Evolutionary conservation across 2,797 vertebrate species (phyloP).

Genomic region (Amazona ochrocephala): DNA sequence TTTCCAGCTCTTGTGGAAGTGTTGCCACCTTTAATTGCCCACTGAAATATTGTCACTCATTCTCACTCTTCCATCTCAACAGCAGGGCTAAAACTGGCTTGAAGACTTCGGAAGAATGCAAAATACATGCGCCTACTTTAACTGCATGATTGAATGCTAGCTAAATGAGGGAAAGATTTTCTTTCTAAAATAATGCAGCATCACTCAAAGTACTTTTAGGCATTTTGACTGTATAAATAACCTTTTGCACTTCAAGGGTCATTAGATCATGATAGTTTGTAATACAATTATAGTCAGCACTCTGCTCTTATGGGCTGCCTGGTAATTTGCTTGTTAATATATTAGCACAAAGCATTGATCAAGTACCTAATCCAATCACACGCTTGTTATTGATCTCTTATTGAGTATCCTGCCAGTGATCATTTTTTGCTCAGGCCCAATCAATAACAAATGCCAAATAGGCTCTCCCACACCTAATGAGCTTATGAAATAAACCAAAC

Average conservation of each 20-base stretch:
- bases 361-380: slow-evolving; percentile 94
- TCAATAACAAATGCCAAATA: slow-evolving; percentile 91
- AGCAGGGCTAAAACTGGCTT: neutral
- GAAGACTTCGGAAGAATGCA: slow-evolving; percentile 25
- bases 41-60: neutral
- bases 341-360: slow-evolving; percentile 95
- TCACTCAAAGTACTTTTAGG: slow-evolving; percentile 63
- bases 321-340: slow-evolving; percentile 98
- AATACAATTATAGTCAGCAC: slow-evolving; percentile 82
- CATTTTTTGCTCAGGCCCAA: slow-evolving; percentile 86
- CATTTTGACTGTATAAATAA: slow-evolving; percentile 79
- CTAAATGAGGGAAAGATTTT: slow-evolving; percentile 51
- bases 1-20: neutral
- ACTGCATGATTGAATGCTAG: slow-evolving; percentile 36
- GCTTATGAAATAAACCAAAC: slow-evolving; percentile 95
- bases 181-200: slow-evolving; percentile 48
- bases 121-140: neutral
- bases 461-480: slow-evolving; percentile 92
- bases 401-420: slow-evolving; percentile 88
- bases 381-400: slow-evolving; percentile 89
- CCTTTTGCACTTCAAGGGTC: slow-evolving; percentile 77
- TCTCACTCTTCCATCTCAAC: neutral
- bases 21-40: neutral
- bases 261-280: slow-evolving; percentile 78
- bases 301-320: slow-evolving; percentile 79